A percentile compares a stretch with the other conserved stretches of the same genome.
These are phyloP conservation scores for Chirona hameri DNA, from an alignment of 2,888 invertebrate genomes.

Conservation along the genomic window DNA sequence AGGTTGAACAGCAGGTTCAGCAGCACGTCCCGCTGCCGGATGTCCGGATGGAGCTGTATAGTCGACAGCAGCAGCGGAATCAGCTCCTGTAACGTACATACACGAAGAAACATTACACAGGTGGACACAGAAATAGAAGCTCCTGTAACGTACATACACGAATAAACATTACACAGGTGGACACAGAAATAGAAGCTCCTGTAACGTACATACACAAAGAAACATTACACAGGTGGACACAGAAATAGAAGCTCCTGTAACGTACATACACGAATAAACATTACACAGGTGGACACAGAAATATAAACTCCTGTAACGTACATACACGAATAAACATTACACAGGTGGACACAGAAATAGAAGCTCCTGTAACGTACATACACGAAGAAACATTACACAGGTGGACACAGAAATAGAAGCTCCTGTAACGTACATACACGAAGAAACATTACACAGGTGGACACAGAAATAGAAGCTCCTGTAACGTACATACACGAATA, in stretches of 20 bases:
- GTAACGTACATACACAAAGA: slow-evolving; percentile 6
- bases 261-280: not conserved
- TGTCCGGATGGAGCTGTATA: slow-evolving; percentile 58
- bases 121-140: slow-evolving; percentile 43
- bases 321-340: too few species aligned
- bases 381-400: too few species aligned
- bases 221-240: too few species aligned
- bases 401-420: slow-evolving; percentile 43
- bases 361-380: slow-evolving; percentile 51
- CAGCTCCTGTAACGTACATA: slow-evolving; percentile 51
- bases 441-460: too few species aligned
- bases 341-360: too few species aligned
- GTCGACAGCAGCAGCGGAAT: slow-evolving; percentile 62
- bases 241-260: slow-evolving; percentile 51
- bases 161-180: too few species aligned
- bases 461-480: slow-evolving; percentile 51
- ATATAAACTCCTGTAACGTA: slow-evolving; percentile 55
- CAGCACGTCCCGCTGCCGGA: slow-evolving; percentile 59
- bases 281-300: too few species aligned
- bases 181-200: slow-evolving; percentile 51
- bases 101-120: too few species aligned
- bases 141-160: slow-evolving; percentile 48
- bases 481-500: slow-evolving; percentile 4
- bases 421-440: slow-evolving; percentile 48
- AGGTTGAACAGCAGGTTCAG: slow-evolving; percentile 65